Conservation (phyloP, 1,140 invertebrate genomes). For the Lanistes nyassanus region DNA sequence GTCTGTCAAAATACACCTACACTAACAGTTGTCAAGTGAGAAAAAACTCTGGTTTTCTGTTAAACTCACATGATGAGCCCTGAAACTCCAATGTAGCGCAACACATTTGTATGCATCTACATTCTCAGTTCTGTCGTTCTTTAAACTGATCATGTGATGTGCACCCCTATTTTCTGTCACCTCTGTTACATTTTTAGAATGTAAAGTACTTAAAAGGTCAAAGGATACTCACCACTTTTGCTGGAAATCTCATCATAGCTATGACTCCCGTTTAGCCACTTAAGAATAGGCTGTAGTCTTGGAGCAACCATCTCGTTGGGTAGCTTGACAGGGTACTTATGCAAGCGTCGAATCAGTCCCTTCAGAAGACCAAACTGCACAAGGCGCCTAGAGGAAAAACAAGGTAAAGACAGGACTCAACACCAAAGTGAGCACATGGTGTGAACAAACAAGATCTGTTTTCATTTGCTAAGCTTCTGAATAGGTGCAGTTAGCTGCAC, state of each 20-base stretch:
- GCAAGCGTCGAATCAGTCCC: slow-evolving; percentile 83
- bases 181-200: not conserved
- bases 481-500: too few relatives aligned
- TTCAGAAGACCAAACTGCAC: slow-evolving; percentile 91
- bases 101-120: too few relatives aligned
- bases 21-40: too few relatives aligned
- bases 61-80: too few relatives aligned
- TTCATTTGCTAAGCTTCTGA: too few relatives aligned
- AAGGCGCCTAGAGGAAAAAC: slow-evolving; percentile 74
- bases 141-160: too few relatives aligned
- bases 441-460: too few relatives aligned
- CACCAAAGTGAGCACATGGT: not conserved
- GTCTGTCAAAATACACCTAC: too few relatives aligned
- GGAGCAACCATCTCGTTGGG: slow-evolving; percentile 23
- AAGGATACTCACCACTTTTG: slow-evolving; percentile 70
- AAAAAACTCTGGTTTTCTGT: too few relatives aligned
- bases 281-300: slow-evolving; percentile 52
- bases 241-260: slow-evolving; percentile 92
- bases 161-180: too few relatives aligned
- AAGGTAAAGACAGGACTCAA: not conserved
- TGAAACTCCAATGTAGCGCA: too few relatives aligned
- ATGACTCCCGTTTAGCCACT: slow-evolving; percentile 82
- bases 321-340: slow-evolving; percentile 72
- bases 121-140: too few relatives aligned
- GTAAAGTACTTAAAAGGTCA: not conserved